Percentiles rank a stretch among this genome's conserved stretches.
Evolutionary conservation across 2,113 vertebrate genomes (phyloP).

Genomic region (Sterna hirundo): DNA sequence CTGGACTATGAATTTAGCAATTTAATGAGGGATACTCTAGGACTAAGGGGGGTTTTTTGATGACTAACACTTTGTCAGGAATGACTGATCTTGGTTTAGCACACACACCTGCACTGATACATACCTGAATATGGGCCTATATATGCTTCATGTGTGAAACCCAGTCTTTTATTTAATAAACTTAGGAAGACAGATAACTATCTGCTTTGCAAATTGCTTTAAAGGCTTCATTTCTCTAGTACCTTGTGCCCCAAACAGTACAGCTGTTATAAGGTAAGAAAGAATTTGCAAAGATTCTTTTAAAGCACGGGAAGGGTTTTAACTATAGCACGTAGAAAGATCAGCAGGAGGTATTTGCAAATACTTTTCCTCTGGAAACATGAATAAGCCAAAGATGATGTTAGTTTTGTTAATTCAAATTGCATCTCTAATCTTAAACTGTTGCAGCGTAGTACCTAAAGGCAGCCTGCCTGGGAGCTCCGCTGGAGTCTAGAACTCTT

Average conservation of each 20-base stretch:
- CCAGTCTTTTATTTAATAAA: neutral
- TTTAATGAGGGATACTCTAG: neutral
- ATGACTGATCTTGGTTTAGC: neutral
- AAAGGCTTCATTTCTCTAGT: neutral
- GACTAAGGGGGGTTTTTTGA: neutral
- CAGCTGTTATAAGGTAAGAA: neutral
- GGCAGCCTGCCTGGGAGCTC: neutral
- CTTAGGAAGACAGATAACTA: neutral
- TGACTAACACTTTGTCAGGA: neutral
- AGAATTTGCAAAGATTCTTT: neutral
- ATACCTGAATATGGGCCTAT: neutral
- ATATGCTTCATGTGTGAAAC: neutral
- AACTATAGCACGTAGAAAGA: neutral
- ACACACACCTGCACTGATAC: neutral
- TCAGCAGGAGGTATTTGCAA: neutral
- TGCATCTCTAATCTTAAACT: neutral
- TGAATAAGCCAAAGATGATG: neutral
- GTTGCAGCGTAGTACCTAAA: neutral
- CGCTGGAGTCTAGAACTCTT: slow-evolving; percentile 43
- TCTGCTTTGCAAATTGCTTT: neutral
- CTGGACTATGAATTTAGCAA: neutral
- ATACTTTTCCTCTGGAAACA: neutral
- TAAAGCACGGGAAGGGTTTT: neutral
- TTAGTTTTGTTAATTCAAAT: slow-evolving; percentile 10
- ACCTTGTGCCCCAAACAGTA: neutral